A percentile compares a stretch with the other conserved stretches of the same genome.
Evolutionary conservation across 1,140 invertebrate species (phyloP).

Genomic region (Apis dorsata): DNA sequence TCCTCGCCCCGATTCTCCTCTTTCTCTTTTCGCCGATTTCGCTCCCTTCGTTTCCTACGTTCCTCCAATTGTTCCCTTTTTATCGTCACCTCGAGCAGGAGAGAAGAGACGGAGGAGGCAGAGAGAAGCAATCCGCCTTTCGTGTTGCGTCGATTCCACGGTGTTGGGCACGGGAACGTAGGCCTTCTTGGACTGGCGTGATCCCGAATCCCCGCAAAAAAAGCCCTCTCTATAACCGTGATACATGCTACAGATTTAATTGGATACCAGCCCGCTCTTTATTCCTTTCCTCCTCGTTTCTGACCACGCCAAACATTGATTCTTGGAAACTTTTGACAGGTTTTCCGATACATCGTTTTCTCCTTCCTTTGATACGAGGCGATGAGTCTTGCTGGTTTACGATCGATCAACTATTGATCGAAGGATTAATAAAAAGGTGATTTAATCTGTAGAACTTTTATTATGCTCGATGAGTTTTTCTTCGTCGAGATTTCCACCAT

Average conservation of each 20-base stretch:
- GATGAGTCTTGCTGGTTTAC: background rate
- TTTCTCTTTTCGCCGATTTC: background rate
- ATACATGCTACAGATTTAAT: slow-evolving; percentile 63
- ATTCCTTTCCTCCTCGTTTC: slow-evolving; percentile 33
- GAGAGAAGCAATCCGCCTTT: slow-evolving; percentile 41
- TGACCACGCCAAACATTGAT: background rate
- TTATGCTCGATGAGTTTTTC: too few relatives aligned
- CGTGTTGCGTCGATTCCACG: slow-evolving; percentile 57
- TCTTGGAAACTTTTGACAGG: slow-evolving; percentile 18
- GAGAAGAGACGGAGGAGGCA: background rate
- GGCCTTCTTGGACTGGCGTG: slow-evolving; percentile 45
- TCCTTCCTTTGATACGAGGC: too few relatives aligned
- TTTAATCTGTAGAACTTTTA: too few relatives aligned
- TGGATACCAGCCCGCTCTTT: slow-evolving; percentile 46
- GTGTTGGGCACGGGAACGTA: slow-evolving; percentile 54
- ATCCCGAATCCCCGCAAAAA: slow-evolving; percentile 51
- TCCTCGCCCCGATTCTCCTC: background rate
- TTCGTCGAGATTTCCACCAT: too few relatives aligned
- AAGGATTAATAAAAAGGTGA: too few relatives aligned
- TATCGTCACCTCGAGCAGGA: slow-evolving; percentile 20
- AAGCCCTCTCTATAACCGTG: slow-evolving; percentile 45
- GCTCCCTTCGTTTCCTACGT: background rate
- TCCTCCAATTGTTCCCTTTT: background rate
- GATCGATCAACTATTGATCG: too few relatives aligned
- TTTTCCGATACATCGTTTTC: background rate